Evolutionary conservation across 1,140 invertebrate genomes (phyloP), one percentile per base, ranked within the genome.

Genomic region (Holotrichia oblita): DNA sequence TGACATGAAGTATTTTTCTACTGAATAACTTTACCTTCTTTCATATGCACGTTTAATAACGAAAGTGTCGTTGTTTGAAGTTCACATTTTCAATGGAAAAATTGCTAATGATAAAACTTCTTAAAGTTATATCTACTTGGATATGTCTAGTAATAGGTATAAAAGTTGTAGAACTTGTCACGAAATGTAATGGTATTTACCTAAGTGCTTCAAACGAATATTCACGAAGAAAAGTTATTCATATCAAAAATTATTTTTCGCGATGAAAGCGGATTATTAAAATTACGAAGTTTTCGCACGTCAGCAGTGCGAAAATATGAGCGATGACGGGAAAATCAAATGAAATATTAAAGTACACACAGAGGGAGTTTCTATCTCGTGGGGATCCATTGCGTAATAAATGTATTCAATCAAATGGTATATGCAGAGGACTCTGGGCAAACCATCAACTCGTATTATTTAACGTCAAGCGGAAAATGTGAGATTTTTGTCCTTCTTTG

Each of bases 271-370:
- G 7, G 2, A 12, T 27, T 34, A 69, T 34, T 69, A 17, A 69
- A 69, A 27, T 69, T 69, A 34, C 17, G 27, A 69, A 69, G 61
- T 69, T 69, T 22, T 34, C 27, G 22, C 61, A 22, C 61, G 7
- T 17, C 48, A 17, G 48, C 48, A 17, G 48, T 69, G 22, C 27
- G 61, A 69, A 69, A 69, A 69, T 69, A 34, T 69, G 61, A 69
- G 27, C 27, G 61, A 69, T 69, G 61, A 69, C 61, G 20, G 9
- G 24, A 69, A 34, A 34, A 17, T 34, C 61, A 69, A 69, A 69
- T 69, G 61, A 69, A 55, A 69, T 69, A 69, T 69, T 69, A 69
- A 69, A 69, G 61, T 69, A 34, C 61, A 69, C 61, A 69, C 61
- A 22, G 22, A 55, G 61, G 61, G 27, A 69, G 22, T 69, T 69